Evolutionary conservation across 2,888 invertebrate species (phyloP), one percentile per base, ranked within the genome.

Genomic region (Amphimallon solstitiale): DNA sequence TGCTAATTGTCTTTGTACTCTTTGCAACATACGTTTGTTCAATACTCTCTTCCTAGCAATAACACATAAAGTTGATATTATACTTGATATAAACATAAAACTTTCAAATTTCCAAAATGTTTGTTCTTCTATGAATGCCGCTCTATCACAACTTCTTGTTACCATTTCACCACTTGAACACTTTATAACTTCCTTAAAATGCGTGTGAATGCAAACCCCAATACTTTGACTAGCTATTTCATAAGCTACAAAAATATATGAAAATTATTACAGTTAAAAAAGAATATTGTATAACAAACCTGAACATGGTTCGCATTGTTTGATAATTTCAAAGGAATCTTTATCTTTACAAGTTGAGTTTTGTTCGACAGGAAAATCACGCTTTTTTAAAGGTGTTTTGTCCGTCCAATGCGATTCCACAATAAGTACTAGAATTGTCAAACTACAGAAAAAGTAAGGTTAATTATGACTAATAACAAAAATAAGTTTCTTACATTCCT

Each of bases 221-320:
- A 92, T 89, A 77, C 90, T 93, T 81, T 90, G 89, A 78, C 93
- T 94, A 60, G 90, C 86, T 69, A 93, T 90, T 84, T 94, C 94
- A 81, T 93, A 93, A 71, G 90, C 92, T 86, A 79, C 56, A 86
- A 84, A 52, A 67, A 29, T 60, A n/a, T 54, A 54, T 34, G 34
- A 3, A 6, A 51, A 15, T 7, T 51, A 23, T 9, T 40, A 34
- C 34, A 15, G 3, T 10, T 45, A 17, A 10, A 19, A 38, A 35
- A 51, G 15, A 9, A 21, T 10, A 6, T 10, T 19, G 38, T 29
- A 29, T 29, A 29, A 29, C 29, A 7, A 5, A 29, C 29, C 29
- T 29, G 91, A 89, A 81, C 95, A 94, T n/a, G 92, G 92, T 83
- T 93, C 92, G 75, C 94, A 94, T 81, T 92, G 91, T 74, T 87